These are phyloP conservation scores for Thamnophis elegans DNA, from an alignment of 2,797 vertebrate species.

Conservation along the genomic window DNA sequence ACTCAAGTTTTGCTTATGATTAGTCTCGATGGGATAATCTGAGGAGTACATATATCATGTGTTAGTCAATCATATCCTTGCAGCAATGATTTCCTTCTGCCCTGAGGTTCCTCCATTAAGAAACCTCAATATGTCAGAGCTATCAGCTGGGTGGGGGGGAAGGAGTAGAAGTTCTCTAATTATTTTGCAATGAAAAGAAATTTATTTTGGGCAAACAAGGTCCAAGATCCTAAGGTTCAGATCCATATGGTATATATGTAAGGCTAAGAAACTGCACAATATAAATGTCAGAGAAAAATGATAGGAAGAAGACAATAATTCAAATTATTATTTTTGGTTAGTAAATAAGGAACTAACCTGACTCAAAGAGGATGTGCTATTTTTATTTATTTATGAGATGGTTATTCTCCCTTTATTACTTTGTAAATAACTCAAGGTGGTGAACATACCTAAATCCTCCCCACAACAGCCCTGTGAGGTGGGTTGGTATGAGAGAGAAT, in stretches of 20 bases:
- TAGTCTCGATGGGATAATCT: conserved; percentile 59
- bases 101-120: neutral
- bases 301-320: neutral
- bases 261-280: neutral
- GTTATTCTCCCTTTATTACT: neutral
- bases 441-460: neutral
- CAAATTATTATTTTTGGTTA: neutral
- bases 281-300: neutral
- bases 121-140: neutral
- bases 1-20: conserved; percentile 67
- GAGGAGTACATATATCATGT: conserved; percentile 67
- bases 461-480: neutral
- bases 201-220: neutral
- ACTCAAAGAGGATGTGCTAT: neutral
- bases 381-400: neutral
- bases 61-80: conserved; percentile 68
- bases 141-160: neutral
- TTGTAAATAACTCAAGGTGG: neutral
- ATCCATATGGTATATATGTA: neutral
- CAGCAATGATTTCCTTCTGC: conserved; percentile 27
- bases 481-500: no score
- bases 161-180: neutral
- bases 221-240: neutral
- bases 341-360: neutral
- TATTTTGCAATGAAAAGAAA: neutral